Conservation (phyloP, 2,113 vertebrate species). For the Mus pahari region DNA sequence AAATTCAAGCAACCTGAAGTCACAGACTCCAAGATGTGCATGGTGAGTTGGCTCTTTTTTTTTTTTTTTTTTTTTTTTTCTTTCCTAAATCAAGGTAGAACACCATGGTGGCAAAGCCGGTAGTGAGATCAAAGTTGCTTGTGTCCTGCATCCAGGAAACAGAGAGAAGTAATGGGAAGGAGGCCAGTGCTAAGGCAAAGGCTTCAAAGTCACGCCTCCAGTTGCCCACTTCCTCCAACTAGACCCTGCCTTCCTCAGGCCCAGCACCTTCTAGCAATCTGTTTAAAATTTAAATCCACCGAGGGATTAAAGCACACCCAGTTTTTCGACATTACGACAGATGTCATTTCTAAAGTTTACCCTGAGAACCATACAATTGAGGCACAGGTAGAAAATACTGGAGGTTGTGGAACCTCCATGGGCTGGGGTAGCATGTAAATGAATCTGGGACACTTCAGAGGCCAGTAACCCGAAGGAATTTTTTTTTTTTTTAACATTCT, state of each 20-base stretch:
- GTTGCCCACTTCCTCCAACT: not conserved
- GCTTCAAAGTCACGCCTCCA: not conserved
- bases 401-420: accelerated
- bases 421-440: not conserved
- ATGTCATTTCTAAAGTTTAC: not conserved
- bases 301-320: too few species aligned
- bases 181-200: not conserved
- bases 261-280: not conserved
- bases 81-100: not conserved
- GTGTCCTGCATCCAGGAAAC: not conserved
- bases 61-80: too few species aligned
- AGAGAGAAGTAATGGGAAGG: not conserved
- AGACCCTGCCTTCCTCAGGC: not conserved
- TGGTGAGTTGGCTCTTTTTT: not conserved
- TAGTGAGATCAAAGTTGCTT: not conserved
- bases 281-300: not conserved
- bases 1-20: not conserved
- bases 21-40: too few species aligned
- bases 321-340: not conserved
- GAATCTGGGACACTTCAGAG: too few species aligned
- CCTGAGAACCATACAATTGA: not conserved
- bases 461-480: not conserved
- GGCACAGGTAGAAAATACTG: accelerated
- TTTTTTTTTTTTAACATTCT: not conserved
- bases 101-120: not conserved